These are phyloP conservation scores for Acromyrmex charruanus DNA, from an alignment of 1,140 invertebrate genomes.

Conservation along the genomic window DNA sequence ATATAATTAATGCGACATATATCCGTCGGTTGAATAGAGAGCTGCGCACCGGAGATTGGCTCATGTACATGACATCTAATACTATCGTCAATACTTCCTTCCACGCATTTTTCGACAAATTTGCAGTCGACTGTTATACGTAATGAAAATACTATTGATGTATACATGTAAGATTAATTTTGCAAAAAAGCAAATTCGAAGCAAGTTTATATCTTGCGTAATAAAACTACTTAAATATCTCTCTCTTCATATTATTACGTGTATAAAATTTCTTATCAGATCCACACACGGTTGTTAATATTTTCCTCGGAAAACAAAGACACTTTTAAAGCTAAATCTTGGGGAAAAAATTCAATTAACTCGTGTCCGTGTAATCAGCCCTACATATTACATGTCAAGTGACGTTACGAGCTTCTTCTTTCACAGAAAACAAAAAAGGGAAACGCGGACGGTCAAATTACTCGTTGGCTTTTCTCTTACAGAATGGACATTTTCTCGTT, in stretches of 20 bases:
- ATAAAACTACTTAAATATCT: neutral
- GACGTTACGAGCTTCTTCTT: neutral
- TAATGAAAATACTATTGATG: neutral
- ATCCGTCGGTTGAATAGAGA: conserved; percentile 75
- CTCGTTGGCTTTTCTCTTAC: neutral
- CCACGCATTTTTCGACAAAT: conserved; percentile 38
- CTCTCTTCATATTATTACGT: neutral
- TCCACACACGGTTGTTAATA: neutral
- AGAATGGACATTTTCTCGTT: neutral
- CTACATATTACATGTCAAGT: neutral
- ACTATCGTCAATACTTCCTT: neutral
- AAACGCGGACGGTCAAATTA: conserved; percentile 5
- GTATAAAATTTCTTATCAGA: neutral
- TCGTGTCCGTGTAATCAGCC: neutral
- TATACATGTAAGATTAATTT: neutral
- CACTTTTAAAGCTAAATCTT: neutral
- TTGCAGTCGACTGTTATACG: neutral
- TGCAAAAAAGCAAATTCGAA: neutral
- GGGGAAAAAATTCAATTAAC: neutral
- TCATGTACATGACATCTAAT: conserved; percentile 56
- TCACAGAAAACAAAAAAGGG: neutral
- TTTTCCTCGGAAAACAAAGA: neutral
- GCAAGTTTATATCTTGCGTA: neutral
- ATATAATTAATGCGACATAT: conserved; percentile 81
- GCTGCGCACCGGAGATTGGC: conserved; percentile 68